Conservation (phyloP, 1,140 invertebrate species). For the Lineus longissimus region DNA sequence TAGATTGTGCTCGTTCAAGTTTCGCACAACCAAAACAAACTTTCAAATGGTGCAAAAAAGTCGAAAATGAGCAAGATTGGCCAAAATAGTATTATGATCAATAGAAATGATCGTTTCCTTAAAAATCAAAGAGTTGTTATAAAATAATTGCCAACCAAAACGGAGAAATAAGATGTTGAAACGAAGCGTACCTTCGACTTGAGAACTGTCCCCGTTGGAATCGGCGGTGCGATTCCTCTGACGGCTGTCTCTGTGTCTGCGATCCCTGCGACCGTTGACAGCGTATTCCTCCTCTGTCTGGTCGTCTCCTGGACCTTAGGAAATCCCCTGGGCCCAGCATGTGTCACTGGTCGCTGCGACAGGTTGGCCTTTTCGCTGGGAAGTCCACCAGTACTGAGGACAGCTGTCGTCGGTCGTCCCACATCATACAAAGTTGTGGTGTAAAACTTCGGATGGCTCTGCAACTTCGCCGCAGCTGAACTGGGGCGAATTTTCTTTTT, state of each 20-base stretch:
- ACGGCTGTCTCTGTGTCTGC: slow-evolving; percentile 25
- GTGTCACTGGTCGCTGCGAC: slow-evolving; percentile 28
- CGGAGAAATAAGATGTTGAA: background rate
- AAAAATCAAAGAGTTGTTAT: background rate
- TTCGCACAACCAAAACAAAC: background rate
- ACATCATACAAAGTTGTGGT: slow-evolving; percentile 21
- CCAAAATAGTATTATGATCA: background rate
- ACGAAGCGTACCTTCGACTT: slow-evolving; percentile 31
- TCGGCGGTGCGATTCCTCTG: slow-evolving; percentile 18
- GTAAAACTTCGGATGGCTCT: slow-evolving; percentile 37
- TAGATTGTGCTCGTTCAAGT: background rate
- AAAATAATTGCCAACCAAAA: background rate
- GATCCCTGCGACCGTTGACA: slow-evolving; percentile 32
- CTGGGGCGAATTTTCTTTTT: slow-evolving; percentile 38
- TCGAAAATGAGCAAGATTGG: background rate
- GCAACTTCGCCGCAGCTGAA: slow-evolving; percentile 42
- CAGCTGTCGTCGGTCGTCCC: slow-evolving; percentile 34
- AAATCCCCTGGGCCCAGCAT: slow-evolving; percentile 25
- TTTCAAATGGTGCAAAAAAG: background rate
- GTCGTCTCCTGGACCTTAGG: slow-evolving; percentile 19
- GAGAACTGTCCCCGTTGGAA: slow-evolving; percentile 20
- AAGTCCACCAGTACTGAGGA: slow-evolving; percentile 2
- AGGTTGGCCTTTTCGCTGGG: slow-evolving; percentile 15
- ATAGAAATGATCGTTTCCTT: background rate
- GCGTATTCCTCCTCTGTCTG: slow-evolving; percentile 28